phyloP scores from a whole-genome alignment of 2,113 vertebrate species.

The Sphyrna mokarran region DNA sequence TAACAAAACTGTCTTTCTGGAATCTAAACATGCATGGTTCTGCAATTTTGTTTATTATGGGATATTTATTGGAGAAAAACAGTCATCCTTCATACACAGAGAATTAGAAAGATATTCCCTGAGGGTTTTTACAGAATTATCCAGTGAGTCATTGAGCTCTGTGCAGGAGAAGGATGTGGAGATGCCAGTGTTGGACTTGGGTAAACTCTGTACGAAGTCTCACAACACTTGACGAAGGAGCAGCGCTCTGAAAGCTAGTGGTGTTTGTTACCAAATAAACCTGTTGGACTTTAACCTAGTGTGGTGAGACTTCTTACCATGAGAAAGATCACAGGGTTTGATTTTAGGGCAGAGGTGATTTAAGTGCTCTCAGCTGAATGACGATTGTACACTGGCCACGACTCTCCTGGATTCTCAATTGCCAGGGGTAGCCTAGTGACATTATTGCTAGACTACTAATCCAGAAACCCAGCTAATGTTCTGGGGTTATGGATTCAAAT shows the following conservation, averaged over 20 bases:
- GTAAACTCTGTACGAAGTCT: no score
- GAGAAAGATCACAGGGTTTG: neutral
- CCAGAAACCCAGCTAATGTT: no score
- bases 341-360: neutral
- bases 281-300: no score
- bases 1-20: neutral
- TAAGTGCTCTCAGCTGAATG: neutral
- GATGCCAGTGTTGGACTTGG: no score
- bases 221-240: no score
- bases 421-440: no score
- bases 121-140: neutral
- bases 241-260: no score
- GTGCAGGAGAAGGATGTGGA: neutral
- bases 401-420: neutral
- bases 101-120: neutral
- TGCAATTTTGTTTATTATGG: neutral
- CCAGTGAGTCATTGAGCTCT: neutral
- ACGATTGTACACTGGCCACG: neutral
- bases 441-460: no score
- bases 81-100: neutral
- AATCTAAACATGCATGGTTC: neutral
- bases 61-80: neutral
- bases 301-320: no score
- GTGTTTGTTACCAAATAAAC: no score
- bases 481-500: no score